Evolutionary conservation across 2,797 vertebrate species (phyloP), one percentile per base, ranked within the genome.

Genomic region (Thunnus albacares): DNA sequence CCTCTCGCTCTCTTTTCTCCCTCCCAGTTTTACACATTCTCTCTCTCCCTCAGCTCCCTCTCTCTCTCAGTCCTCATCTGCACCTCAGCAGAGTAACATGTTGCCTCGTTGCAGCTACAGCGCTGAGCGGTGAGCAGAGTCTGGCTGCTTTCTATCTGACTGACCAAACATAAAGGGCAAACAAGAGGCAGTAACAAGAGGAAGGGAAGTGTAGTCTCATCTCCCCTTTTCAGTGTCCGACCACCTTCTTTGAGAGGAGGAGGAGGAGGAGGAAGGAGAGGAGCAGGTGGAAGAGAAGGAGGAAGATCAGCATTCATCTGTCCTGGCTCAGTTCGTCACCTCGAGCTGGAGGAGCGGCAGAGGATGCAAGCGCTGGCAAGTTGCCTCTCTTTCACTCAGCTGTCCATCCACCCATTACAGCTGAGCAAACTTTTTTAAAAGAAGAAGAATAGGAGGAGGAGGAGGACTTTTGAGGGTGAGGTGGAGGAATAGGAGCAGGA

Each of bases 11-110:
- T 65, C 71, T 74, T 64, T 67, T 68, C 83, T 86, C 88, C 83
- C 89, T 89, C 86, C 73, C 87, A 75, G 80, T 87, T 56, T 45
- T 13, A 59, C 83, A 71, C 71, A 58, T 56, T 80, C 85, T 73
- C 90, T 57, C 74, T 80, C 79, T 49, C 69, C 45, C 75, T 73
- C 56, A 75, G 33, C 78, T 57, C 74, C 70, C 82, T 81, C 66
- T 51, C 76, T 71, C 86, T 85, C 87, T 86, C 92, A 92, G 86
- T 94, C 85, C 83, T 89, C 89, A 88, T 90, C 89, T 88, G 86
- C 82, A 80, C 91, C 89, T 92, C 92, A 86, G 83, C 89, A 71
- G 64, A 82, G 78, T 75, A 92, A 85, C 93, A 92, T 88, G 91
- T 84, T 90, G 88, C 84, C 84, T 90, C 22, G 63, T 77, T 22